Evolutionary conservation across 1,140 invertebrate species (phyloP).

Genomic region (Parapsyche elsis): DNA sequence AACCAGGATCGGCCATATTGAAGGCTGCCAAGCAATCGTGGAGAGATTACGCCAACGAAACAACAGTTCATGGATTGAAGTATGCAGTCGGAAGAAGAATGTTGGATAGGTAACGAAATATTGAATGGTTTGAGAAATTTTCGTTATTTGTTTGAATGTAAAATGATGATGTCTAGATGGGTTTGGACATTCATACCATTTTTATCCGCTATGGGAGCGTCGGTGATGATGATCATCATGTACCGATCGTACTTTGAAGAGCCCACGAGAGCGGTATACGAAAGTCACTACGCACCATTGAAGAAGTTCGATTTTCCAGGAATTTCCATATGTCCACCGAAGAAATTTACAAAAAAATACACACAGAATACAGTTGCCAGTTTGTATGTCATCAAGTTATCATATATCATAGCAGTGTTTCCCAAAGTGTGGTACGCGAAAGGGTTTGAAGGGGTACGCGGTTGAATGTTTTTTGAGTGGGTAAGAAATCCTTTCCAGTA

Average conservation of each 20-base stretch:
- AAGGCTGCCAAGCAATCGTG: conserved; percentile 50
- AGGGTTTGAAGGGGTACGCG: no score
- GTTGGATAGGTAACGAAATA: conserved; percentile 55
- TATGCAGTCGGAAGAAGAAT: conserved; percentile 54
- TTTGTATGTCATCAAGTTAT: conserved; percentile 32
- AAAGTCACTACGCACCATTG: conserved; percentile 57
- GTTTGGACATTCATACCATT: conserved; percentile 57
- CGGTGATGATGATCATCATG: conserved; percentile 57
- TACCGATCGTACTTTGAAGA: conserved; percentile 56
- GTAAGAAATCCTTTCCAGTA: no score
- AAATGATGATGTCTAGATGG: conserved; percentile 49
- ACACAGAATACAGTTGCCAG: conserved; percentile 42
- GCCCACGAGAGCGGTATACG: conserved; percentile 58
- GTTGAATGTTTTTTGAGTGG: no score
- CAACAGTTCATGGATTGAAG: conserved; percentile 59
- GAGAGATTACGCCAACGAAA: conserved; percentile 57
- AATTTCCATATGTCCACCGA: conserved; percentile 59
- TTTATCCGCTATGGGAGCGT: conserved; percentile 53
- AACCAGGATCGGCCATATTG: neutral
- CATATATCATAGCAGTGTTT: no score
- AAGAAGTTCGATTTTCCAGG: conserved; percentile 58
- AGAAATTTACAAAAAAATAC: conserved; percentile 53
- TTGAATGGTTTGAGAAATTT: neutral
- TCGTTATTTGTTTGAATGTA: no score
- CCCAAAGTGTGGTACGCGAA: no score